These are phyloP conservation scores for pig (Sus scrofa) DNA, from an alignment of 2,113 vertebrate species.

Conservation along the genomic window T2T-Sscrofa CM000824.6:221590501-221591000, in stretches of 20 bases:
- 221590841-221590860: constrained; percentile 76
- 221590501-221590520: not conserved
- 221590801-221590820: constrained; percentile 81
- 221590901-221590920: constrained; percentile 82
- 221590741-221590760: not conserved
- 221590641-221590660: not conserved
- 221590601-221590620: not conserved
- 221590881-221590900: constrained; percentile 68
- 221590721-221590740: not conserved
- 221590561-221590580: fast-evolving
- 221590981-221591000: constrained; percentile 87
- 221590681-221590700: not conserved
- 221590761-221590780: not conserved
- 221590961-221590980: constrained; percentile 88
- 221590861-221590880: constrained; percentile 77
- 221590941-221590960: constrained; percentile 85
- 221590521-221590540: not conserved
- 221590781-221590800: not conserved
- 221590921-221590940: constrained; percentile 87
- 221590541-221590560: not conserved
- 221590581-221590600: not conserved
- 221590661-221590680: fast-evolving
- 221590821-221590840: constrained; percentile 79
- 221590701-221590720: not conserved
- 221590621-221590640: not conserved